phyloP scores from a whole-genome alignment of 2,888 invertebrate species.

The Drosophila fulvimacula region DNA sequence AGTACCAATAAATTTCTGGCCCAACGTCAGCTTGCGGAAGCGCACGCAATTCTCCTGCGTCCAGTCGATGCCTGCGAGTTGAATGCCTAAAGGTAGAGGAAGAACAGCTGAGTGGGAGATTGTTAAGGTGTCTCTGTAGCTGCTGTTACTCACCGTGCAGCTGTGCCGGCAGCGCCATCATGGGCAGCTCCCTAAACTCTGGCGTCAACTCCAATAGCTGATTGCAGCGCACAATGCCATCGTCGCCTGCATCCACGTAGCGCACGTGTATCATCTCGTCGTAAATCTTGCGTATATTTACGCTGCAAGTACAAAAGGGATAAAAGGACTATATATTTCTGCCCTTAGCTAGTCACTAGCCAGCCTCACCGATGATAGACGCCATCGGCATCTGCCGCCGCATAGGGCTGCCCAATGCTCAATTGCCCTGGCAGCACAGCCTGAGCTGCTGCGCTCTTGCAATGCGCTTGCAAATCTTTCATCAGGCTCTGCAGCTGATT shows the following conservation, averaged over 20 bases:
- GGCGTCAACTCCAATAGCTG: constrained; percentile 86
- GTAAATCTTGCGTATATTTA: constrained; percentile 86
- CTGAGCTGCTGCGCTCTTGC: constrained; percentile 85
- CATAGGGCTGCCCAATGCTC: constrained; percentile 88
- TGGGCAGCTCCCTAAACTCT: constrained; percentile 87
- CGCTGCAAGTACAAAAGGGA: constrained; percentile 81
- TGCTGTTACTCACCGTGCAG: constrained; percentile 85
- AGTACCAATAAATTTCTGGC: constrained; percentile 89
- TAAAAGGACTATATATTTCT: background rate
- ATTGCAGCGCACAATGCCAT: constrained; percentile 86
- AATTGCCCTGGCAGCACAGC: constrained; percentile 79
- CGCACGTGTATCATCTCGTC: constrained; percentile 87
- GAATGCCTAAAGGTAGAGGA: constrained; percentile 84
- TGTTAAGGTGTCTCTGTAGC: background rate
- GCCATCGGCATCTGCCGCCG: constrained; percentile 86
- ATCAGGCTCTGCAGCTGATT: constrained; percentile 87
- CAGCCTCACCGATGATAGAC: constrained; percentile 90
- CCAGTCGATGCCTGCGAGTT: constrained; percentile 85
- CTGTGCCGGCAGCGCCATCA: constrained; percentile 88
- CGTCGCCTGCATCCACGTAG: constrained; percentile 89
- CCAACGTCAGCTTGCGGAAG: constrained; percentile 90
- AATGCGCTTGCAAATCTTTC: constrained; percentile 88
- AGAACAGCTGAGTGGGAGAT: too few species aligned
- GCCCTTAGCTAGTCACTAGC: background rate
- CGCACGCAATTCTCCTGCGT: constrained; percentile 88